Conservation (phyloP, 2,113 vertebrate genomes). For the Gavia stellata region DNA sequence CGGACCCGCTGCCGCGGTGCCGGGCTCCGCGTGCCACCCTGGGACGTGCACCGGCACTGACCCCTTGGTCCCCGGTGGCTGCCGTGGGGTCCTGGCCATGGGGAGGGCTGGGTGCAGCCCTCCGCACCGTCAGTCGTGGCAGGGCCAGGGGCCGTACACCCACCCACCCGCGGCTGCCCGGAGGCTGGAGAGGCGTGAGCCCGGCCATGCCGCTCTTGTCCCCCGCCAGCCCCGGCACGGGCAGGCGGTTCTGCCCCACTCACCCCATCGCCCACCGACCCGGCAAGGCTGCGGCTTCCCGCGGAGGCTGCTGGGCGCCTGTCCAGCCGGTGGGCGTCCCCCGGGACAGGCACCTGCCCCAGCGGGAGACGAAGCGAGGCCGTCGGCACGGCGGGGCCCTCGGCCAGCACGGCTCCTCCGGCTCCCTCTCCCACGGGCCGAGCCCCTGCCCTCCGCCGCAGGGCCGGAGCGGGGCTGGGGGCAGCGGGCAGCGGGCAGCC, state of each 20-base stretch:
- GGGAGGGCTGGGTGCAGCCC: neutral
- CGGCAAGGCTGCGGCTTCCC: neutral
- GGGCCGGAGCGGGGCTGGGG: neutral
- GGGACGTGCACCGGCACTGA: fast-evolving
- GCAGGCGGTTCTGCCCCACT: neutral
- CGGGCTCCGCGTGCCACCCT: neutral
- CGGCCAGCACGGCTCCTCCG: neutral
- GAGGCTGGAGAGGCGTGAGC: neutral
- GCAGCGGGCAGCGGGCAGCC: neutral
- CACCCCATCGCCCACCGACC: neutral
- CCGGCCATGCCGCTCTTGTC: neutral
- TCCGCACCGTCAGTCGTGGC: neutral
- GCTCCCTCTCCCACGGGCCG: neutral
- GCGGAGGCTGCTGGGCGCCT: neutral
- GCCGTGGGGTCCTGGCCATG: neutral
- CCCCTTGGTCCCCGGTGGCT: neutral
- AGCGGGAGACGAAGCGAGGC: neutral
- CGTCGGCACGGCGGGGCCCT: neutral
- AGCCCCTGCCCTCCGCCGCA: neutral
- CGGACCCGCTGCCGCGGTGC: fast-evolving
- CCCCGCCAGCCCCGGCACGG: neutral
- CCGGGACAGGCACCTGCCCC: neutral
- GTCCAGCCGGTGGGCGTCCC: neutral
- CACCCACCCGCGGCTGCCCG: neutral
- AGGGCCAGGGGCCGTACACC: neutral